A percentile compares a stretch with the other conserved stretches of the same genome.
phyloP scores from a whole-genome alignment of 2,797 vertebrate species.

The Cottoperca gobio region DNA sequence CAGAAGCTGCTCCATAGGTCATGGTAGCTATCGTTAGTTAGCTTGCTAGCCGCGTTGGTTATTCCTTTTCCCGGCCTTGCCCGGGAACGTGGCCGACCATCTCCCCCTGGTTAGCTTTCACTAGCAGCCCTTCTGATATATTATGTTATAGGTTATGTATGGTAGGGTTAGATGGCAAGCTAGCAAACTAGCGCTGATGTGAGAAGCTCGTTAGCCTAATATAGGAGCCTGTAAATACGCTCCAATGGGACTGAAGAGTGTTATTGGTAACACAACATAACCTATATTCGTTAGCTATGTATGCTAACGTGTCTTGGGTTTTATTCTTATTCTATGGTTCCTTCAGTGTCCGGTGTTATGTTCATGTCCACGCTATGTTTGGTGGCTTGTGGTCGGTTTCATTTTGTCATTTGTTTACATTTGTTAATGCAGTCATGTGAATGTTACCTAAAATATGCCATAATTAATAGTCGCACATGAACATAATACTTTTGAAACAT shows the following conservation, averaged over 20 bases:
- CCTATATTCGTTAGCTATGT: neutral
- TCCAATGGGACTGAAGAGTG: rapidly evolving
- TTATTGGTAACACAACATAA: neutral
- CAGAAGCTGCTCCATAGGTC: conserved; percentile 14
- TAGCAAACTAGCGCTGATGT: neutral
- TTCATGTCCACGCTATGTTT: neutral
- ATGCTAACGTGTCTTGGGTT: neutral
- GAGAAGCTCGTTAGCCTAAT: neutral
- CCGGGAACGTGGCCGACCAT: conserved; percentile 36
- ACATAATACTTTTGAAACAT: too few relatives aligned
- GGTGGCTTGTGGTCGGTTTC: neutral
- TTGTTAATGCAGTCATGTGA: neutral
- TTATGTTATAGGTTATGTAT: neutral
- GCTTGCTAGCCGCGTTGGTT: conserved; percentile 5
- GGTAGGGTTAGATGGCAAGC: too few relatives aligned
- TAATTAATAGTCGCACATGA: neutral
- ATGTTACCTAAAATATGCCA: neutral
- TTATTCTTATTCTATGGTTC: neutral
- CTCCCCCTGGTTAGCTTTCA: conserved; percentile 33
- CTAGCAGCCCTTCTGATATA: neutral
- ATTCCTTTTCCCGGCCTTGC: conserved; percentile 46
- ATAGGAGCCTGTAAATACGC: neutral
- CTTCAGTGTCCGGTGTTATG: neutral
- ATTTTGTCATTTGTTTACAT: neutral
- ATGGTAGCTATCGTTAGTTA: conserved; percentile 25